A percentile compares a stretch with the other conserved stretches of the same genome.
These are phyloP conservation scores for Cossypha caffra DNA, from an alignment of 2,797 vertebrate species.

Conservation along the genomic window DNA sequence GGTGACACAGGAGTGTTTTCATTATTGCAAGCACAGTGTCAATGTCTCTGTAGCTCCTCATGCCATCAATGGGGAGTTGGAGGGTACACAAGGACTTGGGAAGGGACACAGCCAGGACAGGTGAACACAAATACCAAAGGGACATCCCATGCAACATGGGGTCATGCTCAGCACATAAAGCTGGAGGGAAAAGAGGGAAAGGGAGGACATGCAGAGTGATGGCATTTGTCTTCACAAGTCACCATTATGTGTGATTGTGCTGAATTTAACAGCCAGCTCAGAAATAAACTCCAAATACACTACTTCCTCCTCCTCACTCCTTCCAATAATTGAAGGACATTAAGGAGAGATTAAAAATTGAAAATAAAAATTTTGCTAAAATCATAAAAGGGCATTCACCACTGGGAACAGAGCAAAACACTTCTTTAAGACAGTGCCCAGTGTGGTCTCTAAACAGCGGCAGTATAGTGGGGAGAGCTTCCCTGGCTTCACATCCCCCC, in stretches of 20 bases:
- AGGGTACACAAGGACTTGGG: background rate
- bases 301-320: accelerated
- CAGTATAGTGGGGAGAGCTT: background rate
- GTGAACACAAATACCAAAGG: background rate
- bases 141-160: too few relatives aligned
- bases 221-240: background rate
- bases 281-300: background rate
- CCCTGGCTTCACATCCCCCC: accelerated
- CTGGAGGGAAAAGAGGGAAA: background rate
- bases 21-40: background rate
- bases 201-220: background rate
- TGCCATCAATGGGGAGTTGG: accelerated
- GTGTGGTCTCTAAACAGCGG: background rate
- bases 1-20: background rate
- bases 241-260: background rate
- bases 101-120: background rate
- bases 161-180: background rate
- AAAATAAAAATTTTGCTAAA: background rate
- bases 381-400: background rate
- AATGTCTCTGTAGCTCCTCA: background rate
- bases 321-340: background rate
- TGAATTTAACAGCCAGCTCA: background rate
- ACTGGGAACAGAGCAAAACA: background rate
- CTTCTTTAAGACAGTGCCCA: background rate
- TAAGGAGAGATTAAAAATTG: background rate